phyloP scores from a whole-genome alignment of 2,113 vertebrate genomes.

The Eudorcas thomsonii region DNA sequence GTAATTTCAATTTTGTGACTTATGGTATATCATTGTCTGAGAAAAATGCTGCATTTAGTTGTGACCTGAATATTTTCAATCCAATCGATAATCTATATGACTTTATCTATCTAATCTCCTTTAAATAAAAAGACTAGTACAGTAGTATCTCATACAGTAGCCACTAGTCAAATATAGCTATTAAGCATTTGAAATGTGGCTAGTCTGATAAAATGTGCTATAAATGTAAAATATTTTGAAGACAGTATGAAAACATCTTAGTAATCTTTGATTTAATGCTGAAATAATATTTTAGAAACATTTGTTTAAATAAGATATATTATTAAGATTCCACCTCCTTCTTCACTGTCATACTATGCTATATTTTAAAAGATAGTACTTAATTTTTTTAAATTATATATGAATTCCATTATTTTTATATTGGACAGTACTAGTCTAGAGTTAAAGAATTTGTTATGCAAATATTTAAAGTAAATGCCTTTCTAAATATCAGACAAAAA shows the following conservation, averaged over 20 bases:
- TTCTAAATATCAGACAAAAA: neutral
- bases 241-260: neutral
- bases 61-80: neutral
- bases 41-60: neutral
- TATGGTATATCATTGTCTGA: neutral
- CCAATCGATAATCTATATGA: neutral
- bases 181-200: neutral
- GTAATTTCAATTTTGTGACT: neutral
- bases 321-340: neutral
- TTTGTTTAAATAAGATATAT: neutral
- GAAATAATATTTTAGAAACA: neutral
- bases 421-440: neutral
- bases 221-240: neutral
- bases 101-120: neutral
- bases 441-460: neutral
- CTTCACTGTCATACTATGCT: neutral
- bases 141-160: neutral
- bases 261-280: neutral
- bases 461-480: neutral
- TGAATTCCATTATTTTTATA: neutral
- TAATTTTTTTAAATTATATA: neutral
- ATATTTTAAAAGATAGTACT: neutral
- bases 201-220: neutral
- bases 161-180: neutral
- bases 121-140: neutral